Percentiles rank a stretch among this genome's conserved stretches.
phyloP scores from a whole-genome alignment of 2,113 vertebrate genomes.

The Lampris incognitus region DNA sequence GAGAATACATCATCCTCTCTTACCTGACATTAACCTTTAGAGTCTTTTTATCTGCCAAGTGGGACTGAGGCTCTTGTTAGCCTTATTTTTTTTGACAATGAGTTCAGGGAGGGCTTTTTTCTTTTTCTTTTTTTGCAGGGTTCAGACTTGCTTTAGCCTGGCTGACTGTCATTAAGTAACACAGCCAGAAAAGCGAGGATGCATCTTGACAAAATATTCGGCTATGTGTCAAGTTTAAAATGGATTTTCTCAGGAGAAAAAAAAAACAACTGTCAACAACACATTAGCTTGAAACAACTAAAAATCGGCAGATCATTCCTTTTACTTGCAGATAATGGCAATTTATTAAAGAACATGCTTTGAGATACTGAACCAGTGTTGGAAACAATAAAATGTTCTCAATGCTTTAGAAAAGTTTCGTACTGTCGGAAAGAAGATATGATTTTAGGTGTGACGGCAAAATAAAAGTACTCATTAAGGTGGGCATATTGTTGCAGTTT shows the following conservation, averaged over 20 bases:
- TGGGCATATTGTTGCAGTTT: background rate
- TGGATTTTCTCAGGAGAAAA: no score
- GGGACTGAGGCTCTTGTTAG: conserved; percentile 46
- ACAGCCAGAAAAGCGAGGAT: background rate
- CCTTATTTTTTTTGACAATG: conserved; percentile 54
- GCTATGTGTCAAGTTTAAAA: background rate
- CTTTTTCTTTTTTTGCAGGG: conserved; percentile 33
- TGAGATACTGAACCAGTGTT: background rate
- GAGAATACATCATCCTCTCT: conserved; percentile 55
- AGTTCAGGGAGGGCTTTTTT: conserved; percentile 46
- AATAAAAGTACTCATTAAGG: conserved; percentile 24
- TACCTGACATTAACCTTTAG: conserved; percentile 55
- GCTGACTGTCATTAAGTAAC: conserved; percentile 54
- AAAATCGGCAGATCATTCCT: background rate
- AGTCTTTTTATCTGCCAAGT: conserved; percentile 63
- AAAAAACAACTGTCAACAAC: background rate
- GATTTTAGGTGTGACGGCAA: background rate
- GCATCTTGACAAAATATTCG: background rate
- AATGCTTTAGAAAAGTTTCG: background rate
- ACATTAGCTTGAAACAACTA: background rate
- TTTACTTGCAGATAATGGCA: background rate
- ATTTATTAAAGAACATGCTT: background rate
- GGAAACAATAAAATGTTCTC: background rate
- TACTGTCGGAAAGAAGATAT: background rate
- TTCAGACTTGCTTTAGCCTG: conserved; percentile 58